These are phyloP conservation scores for Lutraria lutraria DNA, from an alignment of 2,888 invertebrate species.

Conservation along the genomic window DNA sequence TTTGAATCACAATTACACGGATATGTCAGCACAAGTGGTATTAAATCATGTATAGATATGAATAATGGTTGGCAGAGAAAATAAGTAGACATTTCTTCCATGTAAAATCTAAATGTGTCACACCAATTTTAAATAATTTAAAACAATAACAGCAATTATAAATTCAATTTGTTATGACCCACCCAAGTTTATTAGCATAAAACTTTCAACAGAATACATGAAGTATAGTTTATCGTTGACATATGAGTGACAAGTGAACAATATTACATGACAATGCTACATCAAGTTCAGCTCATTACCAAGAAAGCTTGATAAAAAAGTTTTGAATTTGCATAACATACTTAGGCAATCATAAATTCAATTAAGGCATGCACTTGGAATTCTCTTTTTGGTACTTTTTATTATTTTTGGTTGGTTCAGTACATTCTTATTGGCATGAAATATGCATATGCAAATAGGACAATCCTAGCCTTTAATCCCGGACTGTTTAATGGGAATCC, in stretches of 20 bases:
- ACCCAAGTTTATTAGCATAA: slow-evolving; percentile 28
- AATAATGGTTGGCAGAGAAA: background rate
- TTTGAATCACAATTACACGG: too few species aligned
- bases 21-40: too few species aligned
- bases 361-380: background rate
- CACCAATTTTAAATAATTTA: slow-evolving; percentile 5
- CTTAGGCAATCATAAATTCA: background rate
- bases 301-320: slow-evolving; percentile 6
- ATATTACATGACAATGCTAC: slow-evolving; percentile 12
- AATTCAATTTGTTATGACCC: slow-evolving; percentile 19
- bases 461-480: too few species aligned
- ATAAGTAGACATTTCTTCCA: background rate
- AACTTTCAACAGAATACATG: background rate
- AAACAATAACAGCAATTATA: slow-evolving; percentile 6
- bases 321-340: background rate
- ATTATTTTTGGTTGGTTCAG: background rate
- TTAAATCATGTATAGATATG: too few species aligned
- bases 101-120: background rate
- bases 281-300: background rate
- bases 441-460: background rate
- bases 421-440: background rate
- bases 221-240: background rate
- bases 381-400: background rate
- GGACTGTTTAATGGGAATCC: too few species aligned
- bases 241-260: slow-evolving; percentile 9